phyloP scores from a whole-genome alignment of 1,140 invertebrate genomes.

The Brachionus calyciflorus region DNA sequence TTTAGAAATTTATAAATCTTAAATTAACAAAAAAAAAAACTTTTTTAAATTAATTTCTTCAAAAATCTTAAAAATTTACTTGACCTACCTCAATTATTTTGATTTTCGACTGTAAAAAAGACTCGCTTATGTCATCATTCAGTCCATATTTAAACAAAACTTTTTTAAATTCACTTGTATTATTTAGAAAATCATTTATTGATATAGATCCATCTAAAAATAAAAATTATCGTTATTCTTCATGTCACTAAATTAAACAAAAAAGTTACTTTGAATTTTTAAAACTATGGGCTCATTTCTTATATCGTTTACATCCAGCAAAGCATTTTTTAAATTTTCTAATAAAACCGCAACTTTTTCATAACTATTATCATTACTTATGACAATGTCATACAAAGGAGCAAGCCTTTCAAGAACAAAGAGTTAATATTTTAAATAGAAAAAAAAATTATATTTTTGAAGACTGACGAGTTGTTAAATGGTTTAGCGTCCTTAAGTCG shows the following conservation, averaged over 20 bases:
- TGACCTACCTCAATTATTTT: slow-evolving; percentile 41
- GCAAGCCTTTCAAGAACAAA: neutral
- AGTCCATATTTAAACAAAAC: slow-evolving; percentile 18
- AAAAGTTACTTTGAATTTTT: slow-evolving; percentile 33
- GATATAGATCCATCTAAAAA: slow-evolving; percentile 21
- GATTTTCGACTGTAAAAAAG: slow-evolving; percentile 15
- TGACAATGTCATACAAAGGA: slow-evolving; percentile 40
- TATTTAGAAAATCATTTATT: slow-evolving; percentile 41
- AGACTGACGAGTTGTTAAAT: slow-evolving; percentile 23
- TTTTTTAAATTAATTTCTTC: neutral
- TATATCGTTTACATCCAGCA: slow-evolving; percentile 35
- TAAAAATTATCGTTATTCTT: neutral
- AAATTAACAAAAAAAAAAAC: neutral
- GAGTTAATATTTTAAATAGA: neutral
- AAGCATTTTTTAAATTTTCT: slow-evolving; percentile 42
- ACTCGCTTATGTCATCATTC: neutral
- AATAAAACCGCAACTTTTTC: slow-evolving; percentile 5
- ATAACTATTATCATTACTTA: slow-evolving; percentile 43
- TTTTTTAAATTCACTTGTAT: slow-evolving; percentile 27
- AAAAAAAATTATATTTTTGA: neutral
- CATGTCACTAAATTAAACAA: neutral
- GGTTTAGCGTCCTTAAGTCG: neutral
- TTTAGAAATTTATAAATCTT: slow-evolving; percentile 38
- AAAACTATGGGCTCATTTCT: slow-evolving; percentile 33
- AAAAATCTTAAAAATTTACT: neutral